Evolutionary conservation across 2,113 vertebrate species (phyloP), one percentile per base, ranked within the genome.

Genomic region (Halichoerus grypus): DNA sequence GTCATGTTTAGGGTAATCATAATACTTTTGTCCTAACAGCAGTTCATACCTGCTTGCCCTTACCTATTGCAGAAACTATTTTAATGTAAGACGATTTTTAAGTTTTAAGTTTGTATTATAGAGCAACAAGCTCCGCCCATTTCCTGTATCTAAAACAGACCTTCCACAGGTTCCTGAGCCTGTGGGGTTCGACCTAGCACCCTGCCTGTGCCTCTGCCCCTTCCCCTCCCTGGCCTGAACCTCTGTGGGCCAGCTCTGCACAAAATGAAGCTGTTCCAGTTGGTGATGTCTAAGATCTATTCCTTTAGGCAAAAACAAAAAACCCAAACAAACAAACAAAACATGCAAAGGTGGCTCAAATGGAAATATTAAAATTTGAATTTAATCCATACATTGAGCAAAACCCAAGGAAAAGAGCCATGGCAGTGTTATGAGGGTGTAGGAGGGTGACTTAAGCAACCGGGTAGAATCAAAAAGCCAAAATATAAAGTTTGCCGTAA

Each of bases 191-290:
- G 19, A 31, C 16, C 1, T 14, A 72, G 69, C 10, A 8, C 0
- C 33, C 16, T 24, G 0, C 1, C 2, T 6, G 24, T 14, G 19
- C 16, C 22, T 67, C 31, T 22, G 10, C 65, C n/a, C 51, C 1
- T 14, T 4, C 24, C 28, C 0, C 13, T 11, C 31, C 59, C 12
- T 0, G 28, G 7, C 55, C 8, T 6, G 63, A 39, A 36, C 21
- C 5, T 72, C 4, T 39, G 1, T 19, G 6, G 4, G 14, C 39
- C 67, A 26, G 1, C 26, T 55, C 42, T 53, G 42, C 33, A n/a
- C 36, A 39, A 21, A n/a, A 19, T 8, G 5, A 77, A 26, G 22
- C 24, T 8, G 4, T 85, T 31, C 12, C 22, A 24, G 10, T 28
- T 4, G 16, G 4, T 12, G 2, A 28, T 39, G 0, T 42, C 12